Conservation (phyloP, 2,888 invertebrate species). For the Campaea margaritaria region DNA sequence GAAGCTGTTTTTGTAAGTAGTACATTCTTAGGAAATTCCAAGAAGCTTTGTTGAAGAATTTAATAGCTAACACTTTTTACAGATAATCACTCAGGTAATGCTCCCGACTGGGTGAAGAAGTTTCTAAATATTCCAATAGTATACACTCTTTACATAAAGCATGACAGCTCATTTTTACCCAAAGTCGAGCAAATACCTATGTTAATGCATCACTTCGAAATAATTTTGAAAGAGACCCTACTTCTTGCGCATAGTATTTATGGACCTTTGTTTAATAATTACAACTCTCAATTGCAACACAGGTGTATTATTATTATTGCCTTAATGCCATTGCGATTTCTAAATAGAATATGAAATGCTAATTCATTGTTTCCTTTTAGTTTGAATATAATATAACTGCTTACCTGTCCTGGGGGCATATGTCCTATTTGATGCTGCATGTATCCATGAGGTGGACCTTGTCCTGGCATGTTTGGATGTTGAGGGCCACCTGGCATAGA, state of each 20-base stretch:
- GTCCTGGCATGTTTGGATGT: slow-evolving; percentile 81
- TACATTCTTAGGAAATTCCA: background rate
- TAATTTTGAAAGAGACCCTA: slow-evolving; percentile 64
- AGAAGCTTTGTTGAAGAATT: background rate
- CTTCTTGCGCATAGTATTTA: slow-evolving; percentile 65
- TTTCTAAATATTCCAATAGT: slow-evolving; percentile 73
- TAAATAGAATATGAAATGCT: background rate
- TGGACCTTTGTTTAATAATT: slow-evolving; percentile 67
- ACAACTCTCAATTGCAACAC: slow-evolving; percentile 19
- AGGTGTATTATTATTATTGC: slow-evolving; percentile 6
- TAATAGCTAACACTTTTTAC: slow-evolving; percentile 36
- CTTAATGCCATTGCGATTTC: background rate
- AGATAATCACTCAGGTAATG: slow-evolving; percentile 71
- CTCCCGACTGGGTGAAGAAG: slow-evolving; percentile 76
- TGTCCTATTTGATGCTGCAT: slow-evolving; percentile 86
- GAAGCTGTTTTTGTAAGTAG: slow-evolving; percentile 64
- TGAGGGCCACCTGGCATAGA: slow-evolving; percentile 75
- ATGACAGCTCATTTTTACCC: slow-evolving; percentile 54
- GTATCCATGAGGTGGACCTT: slow-evolving; percentile 87
- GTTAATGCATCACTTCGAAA: slow-evolving; percentile 55
- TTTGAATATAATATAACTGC: slow-evolving; percentile 4
- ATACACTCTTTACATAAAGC: slow-evolving; percentile 64
- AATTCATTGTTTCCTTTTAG: background rate
- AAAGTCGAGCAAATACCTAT: slow-evolving; percentile 49
- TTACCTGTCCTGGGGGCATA: slow-evolving; percentile 82